Conservation (phyloP, 2,113 vertebrate genomes). For the Notothenia rossii region DNA sequence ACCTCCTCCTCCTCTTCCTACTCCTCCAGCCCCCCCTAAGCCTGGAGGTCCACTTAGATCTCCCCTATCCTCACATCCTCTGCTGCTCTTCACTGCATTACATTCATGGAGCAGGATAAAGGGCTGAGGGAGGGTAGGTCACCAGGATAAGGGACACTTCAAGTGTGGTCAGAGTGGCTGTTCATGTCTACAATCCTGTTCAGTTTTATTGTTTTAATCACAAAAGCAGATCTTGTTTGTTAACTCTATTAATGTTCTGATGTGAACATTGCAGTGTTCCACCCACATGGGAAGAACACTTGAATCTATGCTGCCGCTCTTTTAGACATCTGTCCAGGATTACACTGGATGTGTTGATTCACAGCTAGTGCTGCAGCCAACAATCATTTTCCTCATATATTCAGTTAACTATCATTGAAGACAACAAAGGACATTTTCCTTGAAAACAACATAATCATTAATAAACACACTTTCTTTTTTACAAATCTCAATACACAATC, state of each 20-base stretch:
- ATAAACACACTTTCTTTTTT: background rate
- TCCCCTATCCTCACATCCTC: constrained; percentile 54
- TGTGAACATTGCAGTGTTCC: background rate
- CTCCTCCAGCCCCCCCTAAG: constrained; percentile 1
- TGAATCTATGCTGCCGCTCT: too few relatives aligned
- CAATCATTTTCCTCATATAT: background rate
- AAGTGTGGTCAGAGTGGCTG: constrained; percentile 26
- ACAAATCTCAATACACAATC: background rate
- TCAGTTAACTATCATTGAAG: background rate
- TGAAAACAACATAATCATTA: background rate
- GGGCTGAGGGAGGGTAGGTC: background rate
- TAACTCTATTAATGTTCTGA: background rate
- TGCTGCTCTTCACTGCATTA: constrained; percentile 56
- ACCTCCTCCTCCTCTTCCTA: constrained; percentile 27
- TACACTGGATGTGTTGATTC: background rate
- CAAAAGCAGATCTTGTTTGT: background rate
- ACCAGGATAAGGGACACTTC: background rate
- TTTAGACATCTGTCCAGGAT: too few relatives aligned
- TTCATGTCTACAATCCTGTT: background rate
- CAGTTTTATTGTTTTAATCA: background rate
- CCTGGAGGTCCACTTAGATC: constrained; percentile 42
- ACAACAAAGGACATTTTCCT: background rate
- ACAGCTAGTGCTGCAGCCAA: too few relatives aligned
- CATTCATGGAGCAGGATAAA: constrained; percentile 40
- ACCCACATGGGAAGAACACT: too few relatives aligned